Percentiles rank a stretch among this genome's conserved stretches.
phyloP scores from a whole-genome alignment of 2,113 vertebrate genomes.

The Rhombomys opimus region DNA sequence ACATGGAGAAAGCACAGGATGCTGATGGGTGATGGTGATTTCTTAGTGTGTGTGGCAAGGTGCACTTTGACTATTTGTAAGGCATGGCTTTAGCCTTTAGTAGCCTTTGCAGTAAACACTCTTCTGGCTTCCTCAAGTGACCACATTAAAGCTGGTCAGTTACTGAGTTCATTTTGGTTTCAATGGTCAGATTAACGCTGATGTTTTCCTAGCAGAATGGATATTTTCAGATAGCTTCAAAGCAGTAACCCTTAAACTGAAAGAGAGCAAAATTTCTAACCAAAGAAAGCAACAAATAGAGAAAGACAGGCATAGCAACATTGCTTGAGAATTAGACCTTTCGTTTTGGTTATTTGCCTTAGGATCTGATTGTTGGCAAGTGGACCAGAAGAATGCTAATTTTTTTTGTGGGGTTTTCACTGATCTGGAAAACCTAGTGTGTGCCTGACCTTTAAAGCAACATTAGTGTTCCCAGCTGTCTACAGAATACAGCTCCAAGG shows the following conservation, averaged over 20 bases:
- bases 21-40: background rate
- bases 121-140: background rate
- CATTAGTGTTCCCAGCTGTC: background rate
- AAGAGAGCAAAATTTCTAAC: conserved; percentile 24
- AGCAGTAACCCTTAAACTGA: background rate
- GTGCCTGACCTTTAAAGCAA: conserved; percentile 57
- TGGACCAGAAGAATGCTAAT: background rate
- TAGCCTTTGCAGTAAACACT: background rate
- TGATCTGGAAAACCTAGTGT: conserved; percentile 11
- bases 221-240: conserved; percentile 43
- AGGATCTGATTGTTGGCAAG: background rate
- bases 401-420: background rate
- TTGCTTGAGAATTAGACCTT: conserved; percentile 15
- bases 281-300: background rate
- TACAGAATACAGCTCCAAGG: background rate
- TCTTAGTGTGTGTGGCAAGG: background rate
- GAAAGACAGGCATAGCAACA: background rate
- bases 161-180: background rate
- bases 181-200: background rate
- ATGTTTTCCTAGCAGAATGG: background rate
- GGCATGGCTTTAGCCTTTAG: background rate
- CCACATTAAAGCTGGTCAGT: background rate
- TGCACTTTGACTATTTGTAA: background rate
- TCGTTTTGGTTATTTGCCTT: background rate
- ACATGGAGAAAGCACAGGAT: background rate